Evolutionary conservation across 2,888 invertebrate species (phyloP), one percentile per base, ranked within the genome.

Genomic region (Chydorus sphaericus): DNA sequence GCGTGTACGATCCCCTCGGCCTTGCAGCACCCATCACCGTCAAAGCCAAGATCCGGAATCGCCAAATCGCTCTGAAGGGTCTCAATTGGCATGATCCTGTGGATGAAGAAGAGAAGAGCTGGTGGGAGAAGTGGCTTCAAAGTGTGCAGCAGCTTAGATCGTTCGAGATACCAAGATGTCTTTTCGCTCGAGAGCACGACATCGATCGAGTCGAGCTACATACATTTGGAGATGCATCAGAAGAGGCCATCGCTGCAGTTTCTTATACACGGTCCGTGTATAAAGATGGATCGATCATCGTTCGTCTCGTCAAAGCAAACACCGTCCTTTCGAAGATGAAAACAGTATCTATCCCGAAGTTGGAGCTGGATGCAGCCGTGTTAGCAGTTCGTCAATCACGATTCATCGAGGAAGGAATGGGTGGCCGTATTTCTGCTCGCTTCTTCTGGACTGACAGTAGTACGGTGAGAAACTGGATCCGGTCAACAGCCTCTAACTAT

Each of bases 401-500:
- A 11, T 52, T 28, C 36, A 36, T 52, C 14, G 29, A 18, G 14
- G 18, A 26, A 10, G 16, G 18, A 28, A 20, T 36, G 2, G 20
- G 18, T 3, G 10, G 29, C 11, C 10, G 8, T 8, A 23, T 52
- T 30, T 18, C 31, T 18, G 7, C 4, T 4, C 23, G 36, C 10
- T 52, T 20, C 36, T 52, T 52, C 18, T 52, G 52, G 52, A 52
- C 52, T 2, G 52, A 36, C 29, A 52, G 52, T 37, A 28, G 26
- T 11, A 23, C 26, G 26, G 52, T 52, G 11, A 31, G 33, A 14
- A 33, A 52, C 18, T 52, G 52, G 52, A 52, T 52, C 33, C 52
- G 52, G 11, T 10, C 36, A n/a, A 33, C 52, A 16, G 18, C 52
- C n/a, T n/a, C 52, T 11, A 33, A 16, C 18, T 52, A 52, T 26